Evolutionary conservation across 1,140 invertebrate genomes (phyloP), one percentile per base, ranked within the genome.

Genomic region (Drosophila nannoptera): DNA sequence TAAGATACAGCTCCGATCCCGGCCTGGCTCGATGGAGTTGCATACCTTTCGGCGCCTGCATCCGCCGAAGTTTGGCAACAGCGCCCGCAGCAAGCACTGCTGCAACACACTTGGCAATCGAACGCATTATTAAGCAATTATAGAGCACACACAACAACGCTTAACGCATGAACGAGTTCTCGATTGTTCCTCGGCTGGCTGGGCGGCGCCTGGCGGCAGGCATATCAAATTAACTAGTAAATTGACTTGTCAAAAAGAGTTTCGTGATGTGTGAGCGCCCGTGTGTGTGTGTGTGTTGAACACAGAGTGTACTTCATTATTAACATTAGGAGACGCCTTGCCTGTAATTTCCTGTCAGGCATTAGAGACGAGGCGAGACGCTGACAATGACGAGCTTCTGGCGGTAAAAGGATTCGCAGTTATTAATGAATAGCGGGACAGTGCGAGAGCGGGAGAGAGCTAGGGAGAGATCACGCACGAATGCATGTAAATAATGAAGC

Each of bases 181-280:
- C 35, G 9, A 12, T 32, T 49, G 22, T 43, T 22, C 33, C 32
- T 42, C 58, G 52, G 16, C 7, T 62, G 52, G 16, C 7, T 16
- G 35, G 7, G 31, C 33, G 29, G 3, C 36, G 35, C 2, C 14
- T 61, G 52, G 31, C 31, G n/a, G 12, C 35, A 54, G 73, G 75
- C 78, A 82, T 73, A 82, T 83, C 75, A 87, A 87, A 82, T 87
- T 78, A 87, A 82, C 83, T 77, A 72, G 67, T 75, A 78, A 87
- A 87, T 87, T 83, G 83, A 87, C 76, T 87, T 87, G 83, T 87
- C 75, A 74, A 77, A 87, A 69, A 49, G 66, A 50, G 36, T 54
- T 64, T 63, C 48, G 36, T 56, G 12, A 4, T 7, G 1, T 14
- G 12, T 42, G 40, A 12, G 4, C 7, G n/a, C n/a, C 9, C 6